Conservation (phyloP, 2,797 vertebrate genomes). For the Argentina silus region DNA sequence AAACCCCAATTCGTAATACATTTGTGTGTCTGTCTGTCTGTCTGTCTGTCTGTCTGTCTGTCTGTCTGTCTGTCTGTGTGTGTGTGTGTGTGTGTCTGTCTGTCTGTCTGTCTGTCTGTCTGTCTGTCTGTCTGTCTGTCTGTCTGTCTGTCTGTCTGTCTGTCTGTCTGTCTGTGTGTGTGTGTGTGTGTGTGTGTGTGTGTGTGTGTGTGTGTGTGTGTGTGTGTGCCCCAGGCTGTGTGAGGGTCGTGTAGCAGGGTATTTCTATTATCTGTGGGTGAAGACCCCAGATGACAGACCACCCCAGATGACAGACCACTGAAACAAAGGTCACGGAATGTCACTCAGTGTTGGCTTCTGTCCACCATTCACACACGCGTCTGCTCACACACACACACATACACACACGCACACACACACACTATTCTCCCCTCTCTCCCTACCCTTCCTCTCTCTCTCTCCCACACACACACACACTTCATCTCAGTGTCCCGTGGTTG, state of each 20-base stretch:
- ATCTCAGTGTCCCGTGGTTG: too few species aligned
- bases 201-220: constrained; percentile 19
- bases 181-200: constrained; percentile 6
- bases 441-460: too few species aligned
- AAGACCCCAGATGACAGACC: background rate
- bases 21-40: too few species aligned
- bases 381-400: background rate
- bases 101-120: background rate
- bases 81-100: too few species aligned
- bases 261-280: background rate
- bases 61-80: too few species aligned
- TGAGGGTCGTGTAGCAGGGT: background rate
- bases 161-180: constrained; percentile 7
- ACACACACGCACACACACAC: constrained; percentile 5
- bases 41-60: too few species aligned
- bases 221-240: too few species aligned
- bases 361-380: background rate
- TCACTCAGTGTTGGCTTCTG: background rate
- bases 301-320: background rate
- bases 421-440: too few species aligned
- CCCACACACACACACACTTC: constrained; percentile 7
- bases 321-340: background rate
- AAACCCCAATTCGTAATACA: too few species aligned
- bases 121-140: constrained; percentile 8
- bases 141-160: constrained; percentile 6